phyloP scores from a whole-genome alignment of 2,113 vertebrate genomes.

The Actenoides hombroni region DNA sequence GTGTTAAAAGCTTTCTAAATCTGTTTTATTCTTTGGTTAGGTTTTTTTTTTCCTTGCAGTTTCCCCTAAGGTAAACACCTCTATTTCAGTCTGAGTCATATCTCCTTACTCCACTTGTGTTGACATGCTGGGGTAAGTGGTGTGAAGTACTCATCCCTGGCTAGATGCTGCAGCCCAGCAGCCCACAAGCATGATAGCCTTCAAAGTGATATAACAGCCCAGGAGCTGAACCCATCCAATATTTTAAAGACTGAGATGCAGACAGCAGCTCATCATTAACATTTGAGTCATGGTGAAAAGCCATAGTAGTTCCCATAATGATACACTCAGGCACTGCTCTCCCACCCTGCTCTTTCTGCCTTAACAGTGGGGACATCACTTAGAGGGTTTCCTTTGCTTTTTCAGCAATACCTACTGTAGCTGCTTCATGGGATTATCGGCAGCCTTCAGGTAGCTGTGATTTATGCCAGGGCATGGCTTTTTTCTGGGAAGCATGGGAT shows the following conservation, averaged over 20 bases:
- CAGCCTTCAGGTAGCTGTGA: not conserved
- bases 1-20: constrained; percentile 46
- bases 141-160: not conserved
- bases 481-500: not conserved
- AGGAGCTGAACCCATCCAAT: not conserved
- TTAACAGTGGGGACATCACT: not conserved
- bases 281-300: not conserved
- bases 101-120: not conserved
- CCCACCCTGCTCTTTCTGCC: not conserved
- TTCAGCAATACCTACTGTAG: not conserved
- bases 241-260: not conserved
- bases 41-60: not conserved
- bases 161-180: not conserved
- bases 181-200: not conserved
- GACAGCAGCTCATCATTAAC: not conserved
- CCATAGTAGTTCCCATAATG: not conserved
- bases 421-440: not conserved
- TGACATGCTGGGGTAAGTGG: not conserved
- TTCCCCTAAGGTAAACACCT: constrained; percentile 44
- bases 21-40: not conserved
- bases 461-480: not conserved
- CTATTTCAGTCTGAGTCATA: constrained; percentile 35
- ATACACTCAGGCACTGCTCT: not conserved
- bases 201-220: not conserved
- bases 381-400: not conserved